Conservation (phyloP, 2,888 invertebrate species). For the Seira sanloemensis region DNA sequence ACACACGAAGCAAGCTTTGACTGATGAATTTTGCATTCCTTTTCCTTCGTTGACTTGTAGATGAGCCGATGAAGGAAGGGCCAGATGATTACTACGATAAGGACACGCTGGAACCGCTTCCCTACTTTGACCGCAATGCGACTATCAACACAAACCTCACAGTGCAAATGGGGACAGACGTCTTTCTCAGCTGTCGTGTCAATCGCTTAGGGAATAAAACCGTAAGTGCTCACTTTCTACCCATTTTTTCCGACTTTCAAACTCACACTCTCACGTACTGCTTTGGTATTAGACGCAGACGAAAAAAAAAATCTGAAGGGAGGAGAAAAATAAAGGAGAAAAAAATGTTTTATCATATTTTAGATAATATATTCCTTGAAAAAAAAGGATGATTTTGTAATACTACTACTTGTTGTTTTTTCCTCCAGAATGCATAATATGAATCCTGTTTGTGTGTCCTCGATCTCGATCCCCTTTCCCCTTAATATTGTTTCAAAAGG, state of each 20-base stretch:
- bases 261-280: not conserved
- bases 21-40: slow-evolving; percentile 42
- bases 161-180: slow-evolving; percentile 73
- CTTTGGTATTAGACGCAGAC: too few species aligned
- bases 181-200: slow-evolving; percentile 73
- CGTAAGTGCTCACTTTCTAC: slow-evolving; percentile 63
- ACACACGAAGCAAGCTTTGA: too few species aligned
- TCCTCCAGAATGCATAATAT: slow-evolving; percentile 2
- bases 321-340: not conserved
- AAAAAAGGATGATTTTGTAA: not conserved
- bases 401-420: slow-evolving; percentile 24
- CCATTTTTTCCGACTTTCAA: not conserved
- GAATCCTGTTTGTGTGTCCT: not conserved
- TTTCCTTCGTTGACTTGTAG: slow-evolving; percentile 57
- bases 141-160: slow-evolving; percentile 72
- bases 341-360: not conserved
- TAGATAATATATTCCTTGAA: not conserved
- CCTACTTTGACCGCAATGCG: slow-evolving; percentile 72
- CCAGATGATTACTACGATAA: slow-evolving; percentile 70
- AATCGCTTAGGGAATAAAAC: slow-evolving; percentile 73
- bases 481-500: slow-evolving; percentile 4
- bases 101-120: slow-evolving; percentile 69
- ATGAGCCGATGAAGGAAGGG: slow-evolving; percentile 63
- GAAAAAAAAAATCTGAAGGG: too few species aligned
- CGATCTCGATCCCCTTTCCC: not conserved